Evolutionary conservation across 2,113 vertebrate species (phyloP), one percentile per base, ranked within the genome.

Genomic region (Heterochromis multidens): DNA sequence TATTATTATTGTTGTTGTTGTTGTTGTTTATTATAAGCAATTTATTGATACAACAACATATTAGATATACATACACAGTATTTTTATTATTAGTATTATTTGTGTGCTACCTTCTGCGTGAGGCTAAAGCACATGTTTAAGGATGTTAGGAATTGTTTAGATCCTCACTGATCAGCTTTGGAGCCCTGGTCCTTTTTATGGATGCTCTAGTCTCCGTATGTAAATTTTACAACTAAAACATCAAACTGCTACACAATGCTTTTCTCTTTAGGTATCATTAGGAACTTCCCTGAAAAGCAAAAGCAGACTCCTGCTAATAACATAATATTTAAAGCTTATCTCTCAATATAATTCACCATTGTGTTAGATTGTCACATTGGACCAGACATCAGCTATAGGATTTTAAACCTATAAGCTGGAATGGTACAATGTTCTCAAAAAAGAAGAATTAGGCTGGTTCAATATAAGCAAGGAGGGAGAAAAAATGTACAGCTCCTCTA

Each of bases 321-420:
- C 67, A 83, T 10, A 59, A 84, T 88, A 79, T 81, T 88, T 74
- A 80, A 87, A 86, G 63, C 70, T 83, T 88, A 60, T 78, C 57
- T 62, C 79, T 25, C 80, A 81, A 87, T 91, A 79, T 82, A 82
- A 89, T 77, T 91, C 58, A 65, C 56, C 19, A 58, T 49, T 57
- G 80, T 65, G 37, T 80, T 46, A 58, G 25, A 79, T 79, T 72
- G 43, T 49, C 3, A 7, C 29, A 72, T 52, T 74, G 79, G 81
- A 90, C 81, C 87, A 89, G 63, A 59, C 33, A 31, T 11, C 52
- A 59, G 65, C 82, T 72, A 54, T 59, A 33, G 79, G 27, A 8
- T 81, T 87, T 61, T 56, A 77, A 89, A 91, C 57, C 77, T n/a
- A 60, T 89, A 80, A 88, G 3, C 58, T 83, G 60, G 23, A 89